Evolutionary conservation across 2,113 vertebrate species (phyloP).

Genomic region (Urocitellus parryii): DNA sequence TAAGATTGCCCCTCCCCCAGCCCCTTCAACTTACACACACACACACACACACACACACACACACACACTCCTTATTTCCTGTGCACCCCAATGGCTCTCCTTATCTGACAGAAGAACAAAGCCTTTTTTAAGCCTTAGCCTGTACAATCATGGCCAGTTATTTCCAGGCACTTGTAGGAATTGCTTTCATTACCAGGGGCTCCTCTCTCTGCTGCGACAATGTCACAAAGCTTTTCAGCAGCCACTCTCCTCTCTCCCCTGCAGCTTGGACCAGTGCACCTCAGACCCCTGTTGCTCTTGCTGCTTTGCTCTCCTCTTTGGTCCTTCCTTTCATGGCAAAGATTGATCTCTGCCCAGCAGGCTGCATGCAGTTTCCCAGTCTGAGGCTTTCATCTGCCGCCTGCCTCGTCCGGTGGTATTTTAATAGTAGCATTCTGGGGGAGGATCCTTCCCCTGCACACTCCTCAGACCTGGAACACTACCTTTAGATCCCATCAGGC

Average conservation of each 20-base stretch:
- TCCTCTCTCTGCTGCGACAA: background rate
- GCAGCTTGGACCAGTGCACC: background rate
- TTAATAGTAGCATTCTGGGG: background rate
- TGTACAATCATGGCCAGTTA: background rate
- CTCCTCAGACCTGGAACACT: background rate
- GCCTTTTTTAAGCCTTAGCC: slow-evolving; percentile 46
- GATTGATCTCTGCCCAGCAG: slow-evolving; percentile 52
- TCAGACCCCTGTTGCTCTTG: background rate
- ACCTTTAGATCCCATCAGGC: background rate
- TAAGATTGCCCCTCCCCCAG: background rate
- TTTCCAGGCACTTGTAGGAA: slow-evolving; percentile 67
- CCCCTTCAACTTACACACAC: background rate
- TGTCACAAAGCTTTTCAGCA: background rate
- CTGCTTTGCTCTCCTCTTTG: background rate
- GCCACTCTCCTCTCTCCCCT: background rate
- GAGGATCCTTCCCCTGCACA: background rate
- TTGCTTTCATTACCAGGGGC: slow-evolving; percentile 51
- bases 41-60: background rate
- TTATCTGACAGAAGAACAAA: slow-evolving; percentile 62
- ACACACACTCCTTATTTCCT: background rate
- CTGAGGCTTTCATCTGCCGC: slow-evolving; percentile 31
- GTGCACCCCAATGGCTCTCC: slow-evolving; percentile 32
- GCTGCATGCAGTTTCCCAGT: slow-evolving; percentile 33
- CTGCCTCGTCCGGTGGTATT: background rate
- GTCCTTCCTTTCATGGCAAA: slow-evolving; percentile 45